Conservation (phyloP, 2,888 invertebrate species). For the Nymphalis polychloros region DNA sequence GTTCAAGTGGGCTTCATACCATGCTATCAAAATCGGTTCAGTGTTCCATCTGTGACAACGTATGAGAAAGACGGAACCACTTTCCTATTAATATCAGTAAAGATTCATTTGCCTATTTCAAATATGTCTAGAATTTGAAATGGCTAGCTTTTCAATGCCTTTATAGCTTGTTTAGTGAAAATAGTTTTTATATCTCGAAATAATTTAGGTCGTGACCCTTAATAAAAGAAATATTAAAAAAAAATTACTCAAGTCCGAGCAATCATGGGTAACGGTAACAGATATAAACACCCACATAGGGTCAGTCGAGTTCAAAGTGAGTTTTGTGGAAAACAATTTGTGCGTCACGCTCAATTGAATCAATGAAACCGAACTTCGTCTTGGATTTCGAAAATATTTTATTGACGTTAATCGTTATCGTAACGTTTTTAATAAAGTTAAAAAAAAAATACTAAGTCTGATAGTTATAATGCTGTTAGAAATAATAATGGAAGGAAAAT, state of each 20-base stretch:
- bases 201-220: constrained; percentile 21
- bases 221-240: constrained; percentile 4
- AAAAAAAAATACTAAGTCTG: neutral
- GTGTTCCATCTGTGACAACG: too few species aligned
- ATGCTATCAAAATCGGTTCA: too few species aligned
- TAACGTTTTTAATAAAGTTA: neutral
- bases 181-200: constrained; percentile 6
- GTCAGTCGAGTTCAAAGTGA: constrained; percentile 51
- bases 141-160: too few species aligned
- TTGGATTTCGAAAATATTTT: constrained; percentile 21
- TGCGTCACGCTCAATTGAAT: constrained; percentile 68
- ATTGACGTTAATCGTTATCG: constrained; percentile 3
- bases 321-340: constrained; percentile 70
- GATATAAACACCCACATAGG: constrained; percentile 30
- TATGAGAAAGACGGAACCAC: too few species aligned
- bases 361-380: constrained; percentile 45
- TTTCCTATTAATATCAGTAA: too few species aligned
- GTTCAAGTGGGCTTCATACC: too few species aligned
- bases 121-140: too few species aligned
- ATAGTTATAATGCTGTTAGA: neutral
- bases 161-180: neutral
- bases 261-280: constrained; percentile 26
- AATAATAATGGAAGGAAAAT: neutral
- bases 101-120: too few species aligned
- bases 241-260: constrained; percentile 10